Evolutionary conservation across 2,888 invertebrate genomes (phyloP), one percentile per base, ranked within the genome.

Genomic region (Ormyrus rosae): DNA sequence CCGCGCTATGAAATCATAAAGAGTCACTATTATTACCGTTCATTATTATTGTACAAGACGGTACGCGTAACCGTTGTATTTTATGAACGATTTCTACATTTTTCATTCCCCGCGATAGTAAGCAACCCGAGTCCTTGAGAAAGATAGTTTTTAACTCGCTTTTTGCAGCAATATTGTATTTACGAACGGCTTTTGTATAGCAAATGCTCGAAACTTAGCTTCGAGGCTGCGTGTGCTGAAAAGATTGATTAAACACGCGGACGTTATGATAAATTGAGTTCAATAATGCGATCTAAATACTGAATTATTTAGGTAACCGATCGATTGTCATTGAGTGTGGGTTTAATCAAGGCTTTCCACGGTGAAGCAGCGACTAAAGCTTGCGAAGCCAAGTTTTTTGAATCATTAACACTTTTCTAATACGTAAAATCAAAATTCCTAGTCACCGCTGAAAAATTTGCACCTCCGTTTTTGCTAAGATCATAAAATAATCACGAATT

Each of bases 371-470:
- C 34, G 4, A 4, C 34, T 4, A 34, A 34, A 72, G 5, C 13
- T 46, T 55, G 34, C 19, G 9, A 13, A 56, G 11, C 48, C 13
- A 64, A 19, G 65, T 46, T 68, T 56, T 63, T 61, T 45, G 13
- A 50, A 71, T 19, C 9, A 65, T 34, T 13, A 48, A 46, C 58
- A 56, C 10, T 67, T 56, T 48, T 10, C 46, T 56, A 53, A 69
- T 61, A 60, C 45, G n/a, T 71, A 58, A 50, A 73, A 78, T 78
- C 72, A 68, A 81, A 75, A 81, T 68, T 63, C 61, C 50, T 64
- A 68, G 63, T 81, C 61, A 64, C 34, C 34, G 3, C 71, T 56
- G 7, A 73, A 78, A 68, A n/a, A 60, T 68, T 75, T 13, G 61
- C 10, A 61, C 7, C 50, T 13, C 48, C 45, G n/a, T 56, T 70